Percentiles rank a stretch among this genome's conserved stretches.
Evolutionary conservation across 1,140 invertebrate genomes (phyloP).

Genomic region (Meloidogyne exigua): DNA sequence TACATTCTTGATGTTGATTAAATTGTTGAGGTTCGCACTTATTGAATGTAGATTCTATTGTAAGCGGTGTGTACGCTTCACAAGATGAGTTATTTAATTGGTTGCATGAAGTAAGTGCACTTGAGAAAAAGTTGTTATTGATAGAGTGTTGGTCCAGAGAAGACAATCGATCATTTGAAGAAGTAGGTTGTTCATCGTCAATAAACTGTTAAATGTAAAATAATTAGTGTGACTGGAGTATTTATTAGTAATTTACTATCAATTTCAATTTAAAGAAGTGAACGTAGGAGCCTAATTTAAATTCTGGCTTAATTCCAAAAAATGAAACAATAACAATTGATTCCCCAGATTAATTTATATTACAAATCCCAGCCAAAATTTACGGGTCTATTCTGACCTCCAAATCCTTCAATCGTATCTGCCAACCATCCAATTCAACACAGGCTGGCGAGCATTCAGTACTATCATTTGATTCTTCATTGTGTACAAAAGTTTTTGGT

Average conservation of each 20-base stretch:
- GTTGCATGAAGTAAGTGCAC: neutral
- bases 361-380: too few relatives aligned
- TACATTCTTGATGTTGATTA: neutral
- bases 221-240: too few relatives aligned
- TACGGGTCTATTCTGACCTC: neutral
- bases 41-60: neutral
- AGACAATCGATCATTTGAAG: neutral
- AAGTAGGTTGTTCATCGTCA: neutral
- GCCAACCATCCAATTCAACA: conserved; percentile 23
- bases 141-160: neutral
- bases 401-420: conserved; percentile 17
- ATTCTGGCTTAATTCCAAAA: too few relatives aligned
- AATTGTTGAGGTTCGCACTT: neutral
- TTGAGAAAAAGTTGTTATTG: neutral
- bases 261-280: too few relatives aligned
- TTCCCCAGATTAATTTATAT: too few relatives aligned
- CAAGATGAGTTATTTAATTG: neutral
- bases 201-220: conserved; percentile 11
- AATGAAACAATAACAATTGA: too few relatives aligned
- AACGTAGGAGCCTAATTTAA: too few relatives aligned
- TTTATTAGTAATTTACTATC: too few relatives aligned
- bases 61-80: neutral
- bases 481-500: neutral
- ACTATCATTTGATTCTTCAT: neutral
- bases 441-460: conserved; percentile 3